Percentiles rank a stretch among this genome's conserved stretches.
Conservation (phyloP, 2,113 vertebrate species). For the Scortum barcoo region DNA sequence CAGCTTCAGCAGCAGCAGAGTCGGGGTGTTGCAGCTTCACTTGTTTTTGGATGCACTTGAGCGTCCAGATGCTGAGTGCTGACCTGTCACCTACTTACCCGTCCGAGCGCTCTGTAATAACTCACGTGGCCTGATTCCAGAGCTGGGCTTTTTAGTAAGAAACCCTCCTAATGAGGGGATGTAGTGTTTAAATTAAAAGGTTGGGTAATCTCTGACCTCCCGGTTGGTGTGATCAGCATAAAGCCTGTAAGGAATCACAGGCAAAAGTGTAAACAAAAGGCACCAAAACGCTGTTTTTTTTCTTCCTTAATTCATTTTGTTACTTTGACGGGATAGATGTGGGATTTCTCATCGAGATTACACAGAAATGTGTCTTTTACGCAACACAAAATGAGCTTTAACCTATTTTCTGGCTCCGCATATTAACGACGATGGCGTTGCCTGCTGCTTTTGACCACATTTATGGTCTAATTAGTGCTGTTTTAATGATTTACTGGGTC, state of each 20-base stretch:
- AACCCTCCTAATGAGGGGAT: slow-evolving; percentile 31
- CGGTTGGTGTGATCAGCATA: slow-evolving; percentile 15
- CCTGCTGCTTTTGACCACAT: not conserved
- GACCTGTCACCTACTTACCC: slow-evolving; percentile 70
- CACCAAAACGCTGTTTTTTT: not conserved
- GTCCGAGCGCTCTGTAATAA: slow-evolving; percentile 18
- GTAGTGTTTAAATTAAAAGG: slow-evolving; percentile 19
- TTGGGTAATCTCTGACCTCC: slow-evolving; percentile 57
- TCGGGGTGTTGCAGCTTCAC: slow-evolving; percentile 40
- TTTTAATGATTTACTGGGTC: slow-evolving; percentile 46
- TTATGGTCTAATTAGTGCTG: slow-evolving; percentile 30
- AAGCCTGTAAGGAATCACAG: slow-evolving; percentile 24
- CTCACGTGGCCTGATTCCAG: slow-evolving; percentile 49
- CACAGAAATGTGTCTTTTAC: not conserved
- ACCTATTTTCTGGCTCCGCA: not conserved
- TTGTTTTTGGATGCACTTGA: slow-evolving; percentile 65
- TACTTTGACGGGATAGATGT: not conserved
- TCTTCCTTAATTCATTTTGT: not conserved
- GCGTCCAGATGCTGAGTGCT: slow-evolving; percentile 72
- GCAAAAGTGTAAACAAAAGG: slow-evolving; percentile 30
- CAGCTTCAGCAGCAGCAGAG: not conserved
- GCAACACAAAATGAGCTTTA: not conserved
- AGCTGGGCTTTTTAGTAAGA: slow-evolving; percentile 43
- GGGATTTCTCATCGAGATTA: not conserved
- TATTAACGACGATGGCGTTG: too few species aligned